These are phyloP conservation scores for Argynnis bischoffii DNA, from an alignment of 2,888 invertebrate species.

Conservation along the genomic window DNA sequence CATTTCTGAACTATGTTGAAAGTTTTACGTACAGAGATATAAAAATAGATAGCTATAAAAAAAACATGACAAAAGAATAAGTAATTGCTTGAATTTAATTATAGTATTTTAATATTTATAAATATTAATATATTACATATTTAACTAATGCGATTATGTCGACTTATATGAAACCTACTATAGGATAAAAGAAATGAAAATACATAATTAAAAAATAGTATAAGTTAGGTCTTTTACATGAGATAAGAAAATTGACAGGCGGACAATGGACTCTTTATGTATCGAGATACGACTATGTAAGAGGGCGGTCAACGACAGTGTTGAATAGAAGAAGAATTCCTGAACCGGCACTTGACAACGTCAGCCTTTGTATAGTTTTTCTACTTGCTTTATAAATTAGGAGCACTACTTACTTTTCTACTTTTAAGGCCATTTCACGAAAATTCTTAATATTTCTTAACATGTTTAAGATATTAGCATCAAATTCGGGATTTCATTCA, in stretches of 20 bases:
- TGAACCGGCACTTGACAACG: constrained; percentile 43
- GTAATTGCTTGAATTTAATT: too few species aligned
- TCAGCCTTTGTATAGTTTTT: constrained; percentile 38
- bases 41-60: too few species aligned
- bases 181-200: constrained; percentile 20
- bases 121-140: too few species aligned
- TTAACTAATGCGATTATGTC: too few species aligned
- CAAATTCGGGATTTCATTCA: too few species aligned
- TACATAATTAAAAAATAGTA: constrained; percentile 25
- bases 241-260: constrained; percentile 52
- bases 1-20: too few species aligned
- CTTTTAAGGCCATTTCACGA: neutral
- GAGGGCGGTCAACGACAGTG: constrained; percentile 41
- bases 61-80: too few species aligned
- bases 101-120: too few species aligned
- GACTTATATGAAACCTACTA: too few species aligned
- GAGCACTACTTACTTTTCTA: neutral
- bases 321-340: constrained; percentile 43
- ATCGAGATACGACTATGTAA: constrained; percentile 36
- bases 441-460: too few species aligned
- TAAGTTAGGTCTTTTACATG: constrained; percentile 62
- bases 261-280: constrained; percentile 61
- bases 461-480: too few species aligned
- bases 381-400: constrained; percentile 11
- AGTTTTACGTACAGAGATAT: too few species aligned